These are phyloP conservation scores for Heloderma charlesbogerti DNA, from an alignment of 2,113 vertebrate genomes.

Conservation along the genomic window DNA sequence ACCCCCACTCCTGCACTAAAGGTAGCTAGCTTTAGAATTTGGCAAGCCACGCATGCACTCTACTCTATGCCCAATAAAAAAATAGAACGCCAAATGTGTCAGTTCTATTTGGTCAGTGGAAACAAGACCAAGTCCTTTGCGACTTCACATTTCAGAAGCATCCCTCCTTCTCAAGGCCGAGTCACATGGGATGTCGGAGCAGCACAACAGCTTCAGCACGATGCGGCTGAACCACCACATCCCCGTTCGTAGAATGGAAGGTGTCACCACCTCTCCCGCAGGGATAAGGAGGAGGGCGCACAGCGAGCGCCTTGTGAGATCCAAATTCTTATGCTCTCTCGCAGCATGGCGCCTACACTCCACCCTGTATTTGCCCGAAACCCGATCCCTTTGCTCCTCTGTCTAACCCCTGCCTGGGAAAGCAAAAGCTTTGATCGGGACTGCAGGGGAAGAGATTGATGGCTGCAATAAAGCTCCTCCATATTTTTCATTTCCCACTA, in stretches of 20 bases:
- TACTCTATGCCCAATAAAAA: no score
- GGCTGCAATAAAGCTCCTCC: constrained; percentile 66
- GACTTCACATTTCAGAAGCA: no score
- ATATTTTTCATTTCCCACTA: constrained; percentile 67
- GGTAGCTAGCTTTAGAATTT: no score
- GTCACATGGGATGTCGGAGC: neutral
- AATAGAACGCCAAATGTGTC: neutral
- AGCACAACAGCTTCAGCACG: no score
- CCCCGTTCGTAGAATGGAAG: rapidly evolving
- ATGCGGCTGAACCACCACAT: rapidly evolving
- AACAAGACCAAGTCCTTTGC: no score
- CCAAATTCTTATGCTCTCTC: neutral
- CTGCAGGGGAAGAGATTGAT: constrained; percentile 56
- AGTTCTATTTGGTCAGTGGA: no score
- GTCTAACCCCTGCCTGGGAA: constrained; percentile 61
- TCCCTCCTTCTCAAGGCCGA: neutral
- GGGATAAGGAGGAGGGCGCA: neutral
- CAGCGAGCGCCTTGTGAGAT: neutral
- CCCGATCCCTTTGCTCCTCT: constrained; percentile 71
- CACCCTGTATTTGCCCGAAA: constrained; percentile 70
- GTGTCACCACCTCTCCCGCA: neutral
- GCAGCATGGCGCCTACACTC: neutral
- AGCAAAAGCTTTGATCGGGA: constrained; percentile 62
- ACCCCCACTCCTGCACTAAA: no score
- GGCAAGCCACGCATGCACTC: no score